Base-by-base conservation (phyloP, 2,113 vertebrate species). In the Corythoichthys intestinalis region DNA sequence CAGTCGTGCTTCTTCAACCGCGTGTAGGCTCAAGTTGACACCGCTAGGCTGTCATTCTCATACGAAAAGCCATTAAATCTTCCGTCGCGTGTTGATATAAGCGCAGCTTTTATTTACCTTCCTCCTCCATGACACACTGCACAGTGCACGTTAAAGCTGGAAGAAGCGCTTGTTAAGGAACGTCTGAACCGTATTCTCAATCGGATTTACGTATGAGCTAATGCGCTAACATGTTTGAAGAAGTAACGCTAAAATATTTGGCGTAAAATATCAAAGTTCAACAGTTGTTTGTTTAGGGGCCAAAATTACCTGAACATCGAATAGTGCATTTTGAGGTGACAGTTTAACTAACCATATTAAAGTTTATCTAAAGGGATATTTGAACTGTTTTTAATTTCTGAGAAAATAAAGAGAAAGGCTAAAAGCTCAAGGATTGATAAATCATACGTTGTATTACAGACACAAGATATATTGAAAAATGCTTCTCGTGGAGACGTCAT, bases 51-150 rank as follows among this genome's bases (percentile, higher is more conserved):
- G 56, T 54, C 53, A n/a, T 69, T 44, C 64, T 4, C 65, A 49
- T 48, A 46, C 61, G 6, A 63, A 63, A 15, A 65, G 69, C 57
- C 57, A 68, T 52, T 47, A 1, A 60, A 58, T 2, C 65, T 37
- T 52, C 69, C 34, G 63, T 63, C 4, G 57, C 17, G 56, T 66
- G 67, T 54, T 59, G 4, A 20, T 14, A 62, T 12, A 13, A 11
- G 53, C 9, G 10, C 56, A 34, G 38, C 62, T 14, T 76, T 78
- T 89, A 84, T 90, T 88, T 88, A 90, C 82, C 86, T 85, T 85
- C 79, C 78, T 85, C 81, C 80, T 85, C 82, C 83, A 89, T 90
- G 84, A 88, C 86, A 86, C 83, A 80, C 79, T 4, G 41, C 61
- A 11, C 56, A 58, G 56, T 50, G 34, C 56, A 58, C 13, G 5